A percentile compares a stretch with the other conserved stretches of the same genome.
These are phyloP conservation scores for Sphenodon punctatus DNA, from an alignment of 2,797 vertebrate genomes.

Conservation along the genomic window DNA sequence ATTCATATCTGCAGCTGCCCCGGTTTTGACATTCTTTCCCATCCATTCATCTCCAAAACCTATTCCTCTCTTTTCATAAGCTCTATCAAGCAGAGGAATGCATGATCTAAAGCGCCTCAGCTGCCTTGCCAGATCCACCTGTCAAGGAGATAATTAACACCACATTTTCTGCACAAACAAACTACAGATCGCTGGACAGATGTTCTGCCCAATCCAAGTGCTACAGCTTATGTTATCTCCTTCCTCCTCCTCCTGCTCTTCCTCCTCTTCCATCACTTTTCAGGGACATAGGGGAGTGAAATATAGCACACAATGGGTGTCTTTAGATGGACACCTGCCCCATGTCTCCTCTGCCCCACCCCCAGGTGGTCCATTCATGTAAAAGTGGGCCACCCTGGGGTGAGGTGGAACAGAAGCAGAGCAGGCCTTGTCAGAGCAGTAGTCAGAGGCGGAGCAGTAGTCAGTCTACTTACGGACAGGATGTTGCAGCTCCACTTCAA, in stretches of 20 bases:
- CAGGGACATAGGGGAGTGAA: conserved; percentile 53
- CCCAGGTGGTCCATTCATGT: no score
- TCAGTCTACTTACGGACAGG: no score
- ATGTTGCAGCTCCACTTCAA: no score
- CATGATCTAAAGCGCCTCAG: conserved; percentile 49
- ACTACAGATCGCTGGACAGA: conserved; percentile 43
- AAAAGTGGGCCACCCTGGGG: no score
- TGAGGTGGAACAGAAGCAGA: no score
- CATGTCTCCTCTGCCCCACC: no score
- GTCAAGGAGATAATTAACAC: conserved; percentile 54
- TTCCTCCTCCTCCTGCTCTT: conserved; percentile 36
- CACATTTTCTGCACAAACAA: conserved; percentile 47
- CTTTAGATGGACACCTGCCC: no score
- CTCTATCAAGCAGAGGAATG: conserved; percentile 39
- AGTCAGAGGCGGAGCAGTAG: no score
- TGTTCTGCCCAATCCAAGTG: conserved; percentile 53
- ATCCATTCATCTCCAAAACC: conserved; percentile 19
- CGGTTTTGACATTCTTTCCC: conserved; percentile 52
- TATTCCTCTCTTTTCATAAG: conserved; percentile 42
- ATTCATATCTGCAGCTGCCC: conserved; percentile 21
- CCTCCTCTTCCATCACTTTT: conserved; percentile 43
- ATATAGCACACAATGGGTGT: no score
- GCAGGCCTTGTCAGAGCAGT: no score
- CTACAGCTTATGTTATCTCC: conserved; percentile 28
- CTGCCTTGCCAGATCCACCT: conserved; percentile 49